These are phyloP conservation scores for Sceloporus undulatus DNA, from an alignment of 2,113 vertebrate genomes.

Conservation along the genomic window DNA sequence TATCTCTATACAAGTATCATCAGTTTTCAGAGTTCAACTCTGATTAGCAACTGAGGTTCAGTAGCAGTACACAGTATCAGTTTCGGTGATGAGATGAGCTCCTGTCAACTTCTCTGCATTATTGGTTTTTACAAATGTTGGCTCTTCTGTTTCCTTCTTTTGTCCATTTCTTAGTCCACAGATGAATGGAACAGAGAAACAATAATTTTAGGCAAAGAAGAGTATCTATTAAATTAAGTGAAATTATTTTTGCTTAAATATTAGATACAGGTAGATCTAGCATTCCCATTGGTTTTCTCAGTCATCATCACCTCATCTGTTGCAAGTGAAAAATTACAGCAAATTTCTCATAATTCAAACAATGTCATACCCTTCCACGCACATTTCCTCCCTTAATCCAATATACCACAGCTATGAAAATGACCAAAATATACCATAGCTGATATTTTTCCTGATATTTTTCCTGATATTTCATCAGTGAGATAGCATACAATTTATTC, in stretches of 20 bases:
- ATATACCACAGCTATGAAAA: not conserved
- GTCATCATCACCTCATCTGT: not conserved
- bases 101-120: too few species aligned
- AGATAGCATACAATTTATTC: not conserved
- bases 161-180: too few species aligned
- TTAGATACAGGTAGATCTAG: not conserved
- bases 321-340: not conserved
- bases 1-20: not conserved
- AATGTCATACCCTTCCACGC: not conserved
- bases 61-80: not conserved
- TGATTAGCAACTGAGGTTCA: not conserved
- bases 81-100: not conserved
- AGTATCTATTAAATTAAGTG: too few species aligned
- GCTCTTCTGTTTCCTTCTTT: too few species aligned
- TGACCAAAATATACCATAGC: not conserved
- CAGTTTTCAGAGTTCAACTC: not conserved
- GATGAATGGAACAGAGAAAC: not conserved
- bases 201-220: not conserved
- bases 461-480: not conserved
- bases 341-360: not conserved
- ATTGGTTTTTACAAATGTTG: too few species aligned
- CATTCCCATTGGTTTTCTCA: not conserved
- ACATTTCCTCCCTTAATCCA: not conserved
- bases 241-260: slow-evolving; percentile 3
- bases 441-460: not conserved